Conservation (phyloP, 2,888 invertebrate genomes). For the Ramazzottius varieornatus region DNA sequence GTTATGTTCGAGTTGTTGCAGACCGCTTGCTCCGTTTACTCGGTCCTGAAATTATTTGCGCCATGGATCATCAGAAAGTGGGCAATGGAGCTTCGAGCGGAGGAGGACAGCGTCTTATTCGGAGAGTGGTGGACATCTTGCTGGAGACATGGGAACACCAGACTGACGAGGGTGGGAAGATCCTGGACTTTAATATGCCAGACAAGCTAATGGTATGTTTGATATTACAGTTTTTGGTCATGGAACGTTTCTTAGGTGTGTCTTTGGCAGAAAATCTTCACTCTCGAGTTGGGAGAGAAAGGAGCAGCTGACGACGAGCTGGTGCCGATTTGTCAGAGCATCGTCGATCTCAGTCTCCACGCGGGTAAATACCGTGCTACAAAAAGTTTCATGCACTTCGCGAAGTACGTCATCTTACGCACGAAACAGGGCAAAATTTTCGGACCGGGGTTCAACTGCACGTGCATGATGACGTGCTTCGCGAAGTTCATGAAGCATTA, state of each 20-base stretch:
- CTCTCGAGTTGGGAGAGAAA: neutral
- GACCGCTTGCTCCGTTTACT: too few species aligned
- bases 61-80: too few species aligned
- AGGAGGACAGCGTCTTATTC: too few species aligned
- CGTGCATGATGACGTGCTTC: too few species aligned
- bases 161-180: neutral
- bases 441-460: too few species aligned
- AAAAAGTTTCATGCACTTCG: neutral
- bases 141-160: neutral
- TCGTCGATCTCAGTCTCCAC: neutral
- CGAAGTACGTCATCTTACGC: too few species aligned
- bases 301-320: neutral
- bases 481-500: too few species aligned
- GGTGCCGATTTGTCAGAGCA: neutral
- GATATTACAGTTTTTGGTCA: neutral
- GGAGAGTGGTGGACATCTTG: neutral
- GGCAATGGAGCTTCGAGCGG: too few species aligned
- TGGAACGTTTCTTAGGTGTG: neutral
- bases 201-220: neutral
- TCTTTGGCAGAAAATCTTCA: neutral
- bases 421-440: too few species aligned
- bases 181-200: neutral
- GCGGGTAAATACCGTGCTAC: neutral
- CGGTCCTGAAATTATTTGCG: too few species aligned
- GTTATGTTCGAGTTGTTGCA: too few species aligned